These are phyloP conservation scores for Sorex araneus DNA, from an alignment of 2,113 vertebrate species.

Conservation along the genomic window DNA sequence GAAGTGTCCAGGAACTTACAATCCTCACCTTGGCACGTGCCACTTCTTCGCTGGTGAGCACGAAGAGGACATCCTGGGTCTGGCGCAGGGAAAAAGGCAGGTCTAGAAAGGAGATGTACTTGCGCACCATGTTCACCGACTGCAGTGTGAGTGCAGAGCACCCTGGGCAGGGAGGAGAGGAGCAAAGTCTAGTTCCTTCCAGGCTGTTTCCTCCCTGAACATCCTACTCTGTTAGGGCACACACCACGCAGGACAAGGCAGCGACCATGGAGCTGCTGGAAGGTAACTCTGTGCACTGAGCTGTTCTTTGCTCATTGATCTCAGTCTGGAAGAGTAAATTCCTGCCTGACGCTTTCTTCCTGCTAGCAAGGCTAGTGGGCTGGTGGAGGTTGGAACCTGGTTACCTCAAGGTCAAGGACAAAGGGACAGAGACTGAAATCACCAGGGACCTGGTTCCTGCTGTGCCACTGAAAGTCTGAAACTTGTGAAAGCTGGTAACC, in stretches of 20 bases:
- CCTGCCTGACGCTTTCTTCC: not conserved
- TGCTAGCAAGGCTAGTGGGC: not conserved
- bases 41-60: conserved; percentile 90
- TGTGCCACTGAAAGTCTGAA: not conserved
- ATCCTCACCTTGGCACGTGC: conserved; percentile 92
- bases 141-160: conserved; percentile 91
- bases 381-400: not conserved
- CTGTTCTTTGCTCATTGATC: not conserved
- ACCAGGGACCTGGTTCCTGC: not conserved
- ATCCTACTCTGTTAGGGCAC: not conserved
- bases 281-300: not conserved
- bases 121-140: conserved; percentile 93
- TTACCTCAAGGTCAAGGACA: not conserved
- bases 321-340: not conserved
- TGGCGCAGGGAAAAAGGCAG: conserved; percentile 92
- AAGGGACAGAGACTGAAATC: not conserved
- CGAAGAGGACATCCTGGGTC: conserved; percentile 87
- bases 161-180: conserved; percentile 82
- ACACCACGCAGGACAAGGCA: not conserved
- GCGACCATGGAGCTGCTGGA: not conserved
- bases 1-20: not conserved
- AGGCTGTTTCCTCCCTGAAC: not conserved
- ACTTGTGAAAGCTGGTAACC: not conserved
- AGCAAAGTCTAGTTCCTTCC: not conserved
- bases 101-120: conserved; percentile 95